A percentile compares a stretch with the other conserved stretches of the same genome.
Conservation (phyloP, 2,888 invertebrate genomes). For the Tanytarsus gracilentus region DNA sequence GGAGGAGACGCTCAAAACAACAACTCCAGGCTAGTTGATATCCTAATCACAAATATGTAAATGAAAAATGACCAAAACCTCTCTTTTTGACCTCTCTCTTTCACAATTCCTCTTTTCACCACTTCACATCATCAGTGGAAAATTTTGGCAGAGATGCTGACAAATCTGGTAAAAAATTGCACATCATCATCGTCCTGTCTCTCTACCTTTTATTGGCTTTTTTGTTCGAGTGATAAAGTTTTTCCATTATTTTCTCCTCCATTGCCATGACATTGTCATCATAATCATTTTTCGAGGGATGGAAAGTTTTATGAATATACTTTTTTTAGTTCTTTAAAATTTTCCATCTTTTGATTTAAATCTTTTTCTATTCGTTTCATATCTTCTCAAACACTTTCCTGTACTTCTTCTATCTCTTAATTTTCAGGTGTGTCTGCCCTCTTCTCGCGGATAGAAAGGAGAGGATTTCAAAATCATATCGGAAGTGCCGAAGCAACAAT, state of each 20-base stretch:
- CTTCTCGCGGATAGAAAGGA: conserved; percentile 19
- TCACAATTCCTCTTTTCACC: no score
- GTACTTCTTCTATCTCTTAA: neutral
- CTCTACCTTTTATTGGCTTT: neutral
- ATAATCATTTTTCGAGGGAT: no score
- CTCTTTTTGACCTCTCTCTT: no score
- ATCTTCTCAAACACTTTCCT: neutral
- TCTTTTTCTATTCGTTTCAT: neutral
- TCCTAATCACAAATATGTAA: neutral
- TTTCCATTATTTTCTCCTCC: neutral
- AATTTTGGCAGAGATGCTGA: conserved; percentile 26
- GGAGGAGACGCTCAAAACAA: conserved; percentile 24
- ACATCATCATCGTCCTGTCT: neutral
- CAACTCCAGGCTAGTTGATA: neutral
- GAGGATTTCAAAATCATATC: conserved; percentile 25
- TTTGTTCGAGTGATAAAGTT: no score
- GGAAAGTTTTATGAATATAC: no score
- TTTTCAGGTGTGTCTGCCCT: conserved; percentile 25
- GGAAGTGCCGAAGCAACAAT: conserved; percentile 16
- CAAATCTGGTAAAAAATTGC: conserved; percentile 25
- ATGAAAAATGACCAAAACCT: neutral
- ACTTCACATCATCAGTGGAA: conserved; percentile 7
- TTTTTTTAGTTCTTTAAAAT: no score
- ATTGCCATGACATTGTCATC: no score
- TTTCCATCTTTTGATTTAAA: neutral